phyloP scores from a whole-genome alignment of 2,888 invertebrate species.

The Argyresthia goedartella region DNA sequence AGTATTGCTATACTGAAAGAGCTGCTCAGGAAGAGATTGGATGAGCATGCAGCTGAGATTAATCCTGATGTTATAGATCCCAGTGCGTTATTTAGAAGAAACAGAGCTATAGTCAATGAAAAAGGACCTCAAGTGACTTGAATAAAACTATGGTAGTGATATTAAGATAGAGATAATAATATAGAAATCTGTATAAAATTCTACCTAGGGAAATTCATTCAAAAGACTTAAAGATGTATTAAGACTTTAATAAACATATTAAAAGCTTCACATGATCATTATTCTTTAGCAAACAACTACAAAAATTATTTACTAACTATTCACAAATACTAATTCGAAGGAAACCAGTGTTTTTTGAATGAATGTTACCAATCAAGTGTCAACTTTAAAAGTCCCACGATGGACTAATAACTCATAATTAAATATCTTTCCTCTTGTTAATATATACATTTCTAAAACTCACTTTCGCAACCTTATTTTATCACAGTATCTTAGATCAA shows the following conservation, averaged over 20 bases:
- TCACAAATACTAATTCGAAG: no score
- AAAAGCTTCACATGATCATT: constrained; percentile 7
- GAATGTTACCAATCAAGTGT: no score
- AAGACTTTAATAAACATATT: constrained; percentile 12
- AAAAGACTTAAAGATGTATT: neutral
- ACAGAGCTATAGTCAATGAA: constrained; percentile 58
- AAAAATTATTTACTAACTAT: no score
- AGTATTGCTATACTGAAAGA: constrained; percentile 74
- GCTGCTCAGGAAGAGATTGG: constrained; percentile 74
- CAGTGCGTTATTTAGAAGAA: constrained; percentile 51
- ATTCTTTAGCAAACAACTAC: constrained; percentile 1
- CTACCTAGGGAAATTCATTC: neutral
- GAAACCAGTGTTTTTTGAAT: no score
- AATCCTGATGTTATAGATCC: constrained; percentile 54
- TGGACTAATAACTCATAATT: no score
- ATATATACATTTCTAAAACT: no score
- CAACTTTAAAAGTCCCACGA: no score
- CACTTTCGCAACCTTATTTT: constrained; percentile 19
- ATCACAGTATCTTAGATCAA: constrained; percentile 26
- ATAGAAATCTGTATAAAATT: neutral
- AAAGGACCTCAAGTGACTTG: constrained; percentile 65
- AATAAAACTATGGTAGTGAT: neutral
- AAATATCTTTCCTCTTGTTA: no score
- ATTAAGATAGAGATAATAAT: neutral
- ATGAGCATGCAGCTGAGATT: constrained; percentile 72